These are phyloP conservation scores for Drosophila punjabiensis DNA, from an alignment of 1,140 invertebrate genomes.

Conservation along the genomic window DNA sequence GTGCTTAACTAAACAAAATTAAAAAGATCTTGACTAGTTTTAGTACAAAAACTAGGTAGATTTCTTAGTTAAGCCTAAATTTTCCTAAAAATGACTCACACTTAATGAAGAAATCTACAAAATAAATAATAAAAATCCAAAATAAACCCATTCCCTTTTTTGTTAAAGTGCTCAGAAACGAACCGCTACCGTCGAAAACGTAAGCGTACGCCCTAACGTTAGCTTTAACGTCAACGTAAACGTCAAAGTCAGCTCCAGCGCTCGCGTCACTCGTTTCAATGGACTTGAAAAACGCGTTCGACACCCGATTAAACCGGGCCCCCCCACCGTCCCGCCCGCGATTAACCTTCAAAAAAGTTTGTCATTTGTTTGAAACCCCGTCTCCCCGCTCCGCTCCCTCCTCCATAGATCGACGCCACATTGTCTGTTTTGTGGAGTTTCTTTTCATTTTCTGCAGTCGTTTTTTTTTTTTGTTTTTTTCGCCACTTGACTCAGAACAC, in stretches of 20 bases:
- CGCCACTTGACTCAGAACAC: slow-evolving; percentile 14
- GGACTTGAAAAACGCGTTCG: slow-evolving; percentile 82
- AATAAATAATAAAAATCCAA: neutral
- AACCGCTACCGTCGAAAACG: slow-evolving; percentile 20
- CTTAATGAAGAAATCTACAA: neutral
- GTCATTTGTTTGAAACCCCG: slow-evolving; percentile 25
- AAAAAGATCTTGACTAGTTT: neutral
- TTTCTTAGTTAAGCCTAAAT: neutral
- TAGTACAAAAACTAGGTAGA: neutral
- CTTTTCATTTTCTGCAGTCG: slow-evolving; percentile 25
- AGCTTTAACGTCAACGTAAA: slow-evolving; percentile 6
- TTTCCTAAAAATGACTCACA: neutral
- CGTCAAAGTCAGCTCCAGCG: slow-evolving; percentile 7
- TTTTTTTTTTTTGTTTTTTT: neutral
- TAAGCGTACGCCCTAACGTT: slow-evolving; percentile 15
- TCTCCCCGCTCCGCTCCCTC: neutral
- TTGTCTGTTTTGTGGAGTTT: slow-evolving; percentile 44
- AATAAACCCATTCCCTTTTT: neutral
- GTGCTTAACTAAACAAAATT: neutral
- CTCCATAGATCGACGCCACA: slow-evolving; percentile 39
- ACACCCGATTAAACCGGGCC: slow-evolving; percentile 55
- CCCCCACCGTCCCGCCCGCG: slow-evolving; percentile 34
- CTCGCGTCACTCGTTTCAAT: slow-evolving; percentile 49
- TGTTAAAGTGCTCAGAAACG: slow-evolving; percentile 13
- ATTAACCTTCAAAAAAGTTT: slow-evolving; percentile 73